Conservation (phyloP, 2,797 vertebrate species). For the Neostethus bicornis region DNA sequence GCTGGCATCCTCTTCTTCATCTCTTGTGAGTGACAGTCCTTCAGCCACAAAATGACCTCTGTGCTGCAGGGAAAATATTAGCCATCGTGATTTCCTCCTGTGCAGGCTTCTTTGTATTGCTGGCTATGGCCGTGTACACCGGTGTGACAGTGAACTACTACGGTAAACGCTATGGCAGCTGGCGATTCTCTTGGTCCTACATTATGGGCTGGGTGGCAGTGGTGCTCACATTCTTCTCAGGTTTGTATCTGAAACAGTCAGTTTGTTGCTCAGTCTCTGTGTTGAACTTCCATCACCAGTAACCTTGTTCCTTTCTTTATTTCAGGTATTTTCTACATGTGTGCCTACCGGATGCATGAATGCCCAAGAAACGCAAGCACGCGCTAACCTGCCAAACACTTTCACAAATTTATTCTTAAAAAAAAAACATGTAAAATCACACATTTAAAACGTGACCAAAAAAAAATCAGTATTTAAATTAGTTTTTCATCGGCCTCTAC, state of each 20-base stretch:
- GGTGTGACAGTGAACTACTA: conserved; percentile 86
- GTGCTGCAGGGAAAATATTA: not conserved
- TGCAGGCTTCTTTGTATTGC: conserved; percentile 83
- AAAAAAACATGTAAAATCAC: conserved; percentile 21
- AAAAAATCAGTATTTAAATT: conserved; percentile 34
- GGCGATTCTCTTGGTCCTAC: conserved; percentile 87
- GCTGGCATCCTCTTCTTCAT: conserved; percentile 86
- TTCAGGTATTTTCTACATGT: conserved; percentile 86
- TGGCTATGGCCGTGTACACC: conserved; percentile 87
- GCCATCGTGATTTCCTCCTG: not conserved
- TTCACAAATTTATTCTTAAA: not conserved
- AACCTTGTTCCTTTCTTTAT: conserved; percentile 1
- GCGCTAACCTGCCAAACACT: conserved; percentile 63
- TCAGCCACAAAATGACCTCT: not conserved
- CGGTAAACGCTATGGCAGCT: conserved; percentile 83
- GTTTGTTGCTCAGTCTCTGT: not conserved
- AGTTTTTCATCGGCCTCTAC: conserved; percentile 39
- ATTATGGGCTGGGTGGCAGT: conserved; percentile 87
- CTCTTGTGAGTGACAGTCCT: conserved; percentile 73
- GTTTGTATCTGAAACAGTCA: conserved; percentile 40
- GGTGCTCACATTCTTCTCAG: conserved; percentile 86
- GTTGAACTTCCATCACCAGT: not conserved
- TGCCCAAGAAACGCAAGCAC: conserved; percentile 81
- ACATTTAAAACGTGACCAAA: conserved; percentile 18
- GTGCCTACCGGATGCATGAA: conserved; percentile 84